phyloP scores from a whole-genome alignment of 2,888 invertebrate genomes.

The Troilus luridus region DNA sequence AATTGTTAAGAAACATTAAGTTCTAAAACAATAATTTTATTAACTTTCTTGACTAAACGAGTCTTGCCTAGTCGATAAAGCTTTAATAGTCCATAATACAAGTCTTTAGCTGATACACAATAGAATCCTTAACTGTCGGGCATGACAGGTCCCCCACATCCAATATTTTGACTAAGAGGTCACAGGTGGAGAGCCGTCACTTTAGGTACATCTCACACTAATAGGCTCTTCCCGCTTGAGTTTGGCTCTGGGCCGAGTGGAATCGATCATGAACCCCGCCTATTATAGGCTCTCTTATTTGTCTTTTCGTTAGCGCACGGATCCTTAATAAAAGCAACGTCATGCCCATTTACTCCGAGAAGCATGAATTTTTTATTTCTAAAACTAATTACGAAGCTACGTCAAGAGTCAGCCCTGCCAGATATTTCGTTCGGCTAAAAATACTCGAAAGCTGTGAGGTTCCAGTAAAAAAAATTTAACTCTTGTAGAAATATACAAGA shows the following conservation, averaged over 20 bases:
- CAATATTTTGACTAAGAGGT: background rate
- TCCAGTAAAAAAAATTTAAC: no score
- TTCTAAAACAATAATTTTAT: no score
- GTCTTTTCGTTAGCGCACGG: background rate
- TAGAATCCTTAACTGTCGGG: background rate
- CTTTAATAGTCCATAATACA: background rate
- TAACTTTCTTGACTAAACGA: no score
- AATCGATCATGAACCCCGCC: background rate
- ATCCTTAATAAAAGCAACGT: background rate
- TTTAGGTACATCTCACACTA: background rate
- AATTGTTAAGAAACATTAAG: no score
- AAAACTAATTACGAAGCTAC: background rate
- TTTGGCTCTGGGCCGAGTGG: background rate
- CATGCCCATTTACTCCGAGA: background rate
- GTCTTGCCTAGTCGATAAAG: no score
- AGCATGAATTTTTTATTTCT: background rate
- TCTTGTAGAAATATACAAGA: no score
- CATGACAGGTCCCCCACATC: background rate
- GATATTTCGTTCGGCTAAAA: no score
- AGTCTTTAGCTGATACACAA: background rate
- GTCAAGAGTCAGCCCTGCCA: background rate
- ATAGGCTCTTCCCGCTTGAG: background rate
- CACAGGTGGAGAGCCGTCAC: background rate
- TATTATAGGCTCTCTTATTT: background rate
- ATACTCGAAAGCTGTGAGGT: no score